phyloP scores from a whole-genome alignment of 2,113 vertebrate species.

The Mustela lutreola region DNA sequence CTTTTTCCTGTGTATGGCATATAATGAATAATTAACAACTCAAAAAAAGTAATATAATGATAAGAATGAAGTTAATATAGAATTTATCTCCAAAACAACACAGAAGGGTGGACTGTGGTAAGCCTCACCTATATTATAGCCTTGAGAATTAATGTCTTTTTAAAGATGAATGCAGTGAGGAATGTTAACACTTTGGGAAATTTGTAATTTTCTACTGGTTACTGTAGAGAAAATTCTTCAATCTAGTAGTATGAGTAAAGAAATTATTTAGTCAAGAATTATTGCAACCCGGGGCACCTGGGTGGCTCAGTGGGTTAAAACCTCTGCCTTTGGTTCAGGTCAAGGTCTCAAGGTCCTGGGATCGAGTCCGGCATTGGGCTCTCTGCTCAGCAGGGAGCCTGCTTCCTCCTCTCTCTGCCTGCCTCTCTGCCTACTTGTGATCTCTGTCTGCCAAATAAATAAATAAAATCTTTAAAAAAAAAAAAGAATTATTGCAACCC shows the following conservation, averaged over 20 bases:
- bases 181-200: background rate
- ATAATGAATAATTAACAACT: background rate
- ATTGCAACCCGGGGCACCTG: too few species aligned
- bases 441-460: too few species aligned
- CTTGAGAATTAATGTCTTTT: constrained; percentile 21
- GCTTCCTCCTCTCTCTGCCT: too few species aligned
- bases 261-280: too few species aligned
- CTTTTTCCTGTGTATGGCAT: background rate
- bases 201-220: background rate
- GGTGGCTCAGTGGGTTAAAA: too few species aligned
- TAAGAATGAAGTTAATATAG: background rate
- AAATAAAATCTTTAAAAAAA: too few species aligned
- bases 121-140: background rate
- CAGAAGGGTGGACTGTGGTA: background rate
- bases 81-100: background rate
- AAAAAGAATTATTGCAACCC: too few species aligned
- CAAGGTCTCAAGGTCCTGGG: too few species aligned
- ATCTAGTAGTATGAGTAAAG: background rate
- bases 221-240: background rate
- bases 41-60: background rate
- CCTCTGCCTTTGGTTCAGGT: too few species aligned
- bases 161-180: background rate
- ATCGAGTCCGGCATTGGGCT: too few species aligned
- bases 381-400: too few species aligned
- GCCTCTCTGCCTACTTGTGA: too few species aligned